These are phyloP conservation scores for Tipula vernalis DNA, from an alignment of 2,888 invertebrate genomes.

Conservation along the genomic window DNA sequence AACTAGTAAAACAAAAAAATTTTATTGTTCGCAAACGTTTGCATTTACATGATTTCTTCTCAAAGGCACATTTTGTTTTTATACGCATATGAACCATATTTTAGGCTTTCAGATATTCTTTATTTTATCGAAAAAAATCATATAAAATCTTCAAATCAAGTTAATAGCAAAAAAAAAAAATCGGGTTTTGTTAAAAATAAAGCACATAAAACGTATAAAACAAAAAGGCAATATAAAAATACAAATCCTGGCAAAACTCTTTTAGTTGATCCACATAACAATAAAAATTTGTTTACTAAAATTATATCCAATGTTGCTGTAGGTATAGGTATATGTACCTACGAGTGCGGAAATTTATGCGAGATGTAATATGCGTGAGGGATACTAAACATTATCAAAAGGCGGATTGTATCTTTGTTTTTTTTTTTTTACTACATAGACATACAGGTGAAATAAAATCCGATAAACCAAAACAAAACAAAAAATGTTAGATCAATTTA, in stretches of 20 bases:
- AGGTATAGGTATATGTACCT: not conserved
- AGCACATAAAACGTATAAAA: not conserved
- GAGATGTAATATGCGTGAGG: slow-evolving; percentile 4
- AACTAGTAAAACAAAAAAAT: not conserved
- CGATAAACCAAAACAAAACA: not conserved
- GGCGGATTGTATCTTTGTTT: not conserved
- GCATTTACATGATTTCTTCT: not conserved
- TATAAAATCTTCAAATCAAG: not conserved
- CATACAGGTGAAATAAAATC: not conserved
- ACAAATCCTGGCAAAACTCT: not conserved
- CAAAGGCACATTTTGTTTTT: not conserved
- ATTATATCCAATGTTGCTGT: not conserved
- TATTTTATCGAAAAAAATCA: not conserved
- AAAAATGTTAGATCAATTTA: not conserved
- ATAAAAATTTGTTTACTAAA: slow-evolving; percentile 4
- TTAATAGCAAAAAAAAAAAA: not conserved
- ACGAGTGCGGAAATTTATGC: not conserved
- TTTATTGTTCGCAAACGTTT: not conserved
- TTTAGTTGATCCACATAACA: slow-evolving; percentile 4
- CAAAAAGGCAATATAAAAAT: not conserved
- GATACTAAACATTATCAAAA: slow-evolving; percentile 4
- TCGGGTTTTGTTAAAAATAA: not conserved
- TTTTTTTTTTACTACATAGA: not conserved
- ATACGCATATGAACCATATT: not conserved
- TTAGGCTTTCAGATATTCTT: not conserved